Evolutionary conservation across 1,140 invertebrate species (phyloP).

Genomic region (Euwallacea similis): DNA sequence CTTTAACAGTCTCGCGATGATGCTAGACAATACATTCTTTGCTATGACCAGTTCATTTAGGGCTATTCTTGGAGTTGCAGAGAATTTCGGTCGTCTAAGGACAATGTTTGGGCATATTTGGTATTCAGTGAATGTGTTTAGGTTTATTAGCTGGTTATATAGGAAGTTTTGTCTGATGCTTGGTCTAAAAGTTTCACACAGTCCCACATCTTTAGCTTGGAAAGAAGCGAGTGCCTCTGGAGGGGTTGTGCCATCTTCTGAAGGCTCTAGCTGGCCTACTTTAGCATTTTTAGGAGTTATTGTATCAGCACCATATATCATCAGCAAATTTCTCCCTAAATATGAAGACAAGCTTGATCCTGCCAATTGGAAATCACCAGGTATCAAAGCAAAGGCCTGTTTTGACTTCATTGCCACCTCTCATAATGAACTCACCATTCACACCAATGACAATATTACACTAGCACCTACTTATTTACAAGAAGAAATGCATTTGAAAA

Average conservation of each 20-base stretch:
- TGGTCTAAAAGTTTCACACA: conserved; percentile 57
- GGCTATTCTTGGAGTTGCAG: conserved; percentile 92
- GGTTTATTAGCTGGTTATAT: conserved; percentile 77
- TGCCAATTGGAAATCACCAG: conserved; percentile 69
- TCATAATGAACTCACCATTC: conserved; percentile 77
- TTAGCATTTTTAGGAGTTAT: conserved; percentile 84
- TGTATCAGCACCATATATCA: conserved; percentile 86
- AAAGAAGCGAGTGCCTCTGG: conserved; percentile 63
- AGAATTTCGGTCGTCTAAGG: conserved; percentile 85
- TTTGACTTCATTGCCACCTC: conserved; percentile 76
- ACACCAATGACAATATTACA: conserved; percentile 73
- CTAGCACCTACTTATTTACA: conserved; percentile 84
- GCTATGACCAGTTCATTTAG: conserved; percentile 93
- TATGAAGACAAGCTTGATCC: conserved; percentile 60
- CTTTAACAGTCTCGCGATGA: conserved; percentile 91
- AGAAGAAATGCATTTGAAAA: conserved; percentile 63
- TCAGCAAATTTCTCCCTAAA: conserved; percentile 77
- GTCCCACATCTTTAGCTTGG: conserved; percentile 56
- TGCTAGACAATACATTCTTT: conserved; percentile 95
- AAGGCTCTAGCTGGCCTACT: conserved; percentile 66
- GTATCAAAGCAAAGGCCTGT: conserved; percentile 71
- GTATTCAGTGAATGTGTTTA: conserved; percentile 79
- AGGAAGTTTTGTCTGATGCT: conserved; percentile 71
- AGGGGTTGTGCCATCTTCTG: conserved; percentile 46
- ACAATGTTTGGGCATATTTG: conserved; percentile 82